phyloP scores from a whole-genome alignment of 2,797 vertebrate genomes.

The Neosilurus mollespiculum region DNA sequence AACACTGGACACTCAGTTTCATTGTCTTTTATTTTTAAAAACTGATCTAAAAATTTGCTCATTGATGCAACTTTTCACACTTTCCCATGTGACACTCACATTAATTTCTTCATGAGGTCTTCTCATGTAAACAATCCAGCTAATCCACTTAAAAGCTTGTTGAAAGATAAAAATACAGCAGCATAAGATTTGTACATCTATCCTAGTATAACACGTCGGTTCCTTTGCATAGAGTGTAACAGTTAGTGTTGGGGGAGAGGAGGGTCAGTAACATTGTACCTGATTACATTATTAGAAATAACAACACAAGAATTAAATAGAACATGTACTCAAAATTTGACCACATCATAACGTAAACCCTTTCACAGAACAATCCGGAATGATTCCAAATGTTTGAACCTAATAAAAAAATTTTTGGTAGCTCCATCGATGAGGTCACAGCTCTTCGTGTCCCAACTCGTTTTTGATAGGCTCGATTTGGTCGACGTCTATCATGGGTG shows the following conservation, averaged over 20 bases:
- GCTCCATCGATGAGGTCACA: slow-evolving; percentile 55
- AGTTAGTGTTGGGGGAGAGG: slow-evolving; percentile 1
- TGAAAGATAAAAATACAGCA: slow-evolving; percentile 2
- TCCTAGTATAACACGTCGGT: not conserved
- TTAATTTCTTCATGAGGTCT: not conserved
- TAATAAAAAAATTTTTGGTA: not conserved
- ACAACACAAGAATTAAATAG: not conserved
- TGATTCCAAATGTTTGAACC: slow-evolving; percentile 23
- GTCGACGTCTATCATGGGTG: slow-evolving; percentile 62
- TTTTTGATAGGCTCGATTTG: slow-evolving; percentile 64
- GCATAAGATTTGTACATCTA: not conserved
- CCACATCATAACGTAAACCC: not conserved
- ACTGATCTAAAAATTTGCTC: not conserved
- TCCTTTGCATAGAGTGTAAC: slow-evolving; percentile 33
- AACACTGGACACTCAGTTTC: not conserved
- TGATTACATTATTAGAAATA: not conserved
- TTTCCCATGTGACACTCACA: not conserved
- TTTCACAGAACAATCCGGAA: slow-evolving; percentile 10
- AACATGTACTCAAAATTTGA: not conserved
- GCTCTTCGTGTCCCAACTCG: slow-evolving; percentile 72
- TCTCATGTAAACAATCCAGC: slow-evolving; percentile 24
- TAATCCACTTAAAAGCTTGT: not conserved
- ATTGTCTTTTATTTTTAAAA: slow-evolving; percentile 21
- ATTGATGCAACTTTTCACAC: not conserved
- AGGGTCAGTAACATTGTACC: not conserved